Evolutionary conservation across 1,140 invertebrate species (phyloP), one percentile per base, ranked within the genome.

Genomic region (Leptopilina clavipes): DNA sequence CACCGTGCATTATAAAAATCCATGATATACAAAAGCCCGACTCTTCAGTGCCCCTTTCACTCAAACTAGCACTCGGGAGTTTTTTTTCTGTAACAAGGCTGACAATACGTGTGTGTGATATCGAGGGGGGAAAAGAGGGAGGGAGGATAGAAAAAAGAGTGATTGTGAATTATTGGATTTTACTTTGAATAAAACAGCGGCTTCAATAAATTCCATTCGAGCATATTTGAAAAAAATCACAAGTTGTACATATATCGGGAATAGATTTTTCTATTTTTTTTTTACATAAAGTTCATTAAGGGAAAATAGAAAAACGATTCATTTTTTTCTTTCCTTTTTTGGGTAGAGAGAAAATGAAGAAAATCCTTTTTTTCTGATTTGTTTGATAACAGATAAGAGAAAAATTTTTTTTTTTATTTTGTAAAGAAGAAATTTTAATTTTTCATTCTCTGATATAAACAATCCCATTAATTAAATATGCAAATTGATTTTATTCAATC

Each of bases 151-250:
- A 59, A 11, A 59, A 59, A 59, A 59, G n/a, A 59, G 56, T 59
- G 19, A 19, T 12, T 59, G 18, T 59, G 56, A 25, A 14, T 59
- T 59, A 59, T 25, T 59, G 56, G 56, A 59, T 59, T 25, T 59
- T 25, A 11, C 56, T 19, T 19, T 59, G 56, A 59, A 59, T 25
- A 25, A 59, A 59, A 40, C 37, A 40, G 5, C 22, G 56, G 56
- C 19, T 59, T 59, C 11, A 19, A 22, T 59, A 19, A 59, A 25
- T 10, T 25, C 8, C 18, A 25, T 59, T 25, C 3, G 9, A 25
- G 22, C 18, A 25, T 25, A 19, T 59, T 52, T 59, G 19, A 40
- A 59, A 59, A 59, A 25, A 3, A 59, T 59, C 18, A 19, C 56
- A 10, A 56, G 19, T n/a, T 59, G 22, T 25, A 3, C 11, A 10